Evolutionary conservation across 2,888 invertebrate genomes (phyloP), one percentile per base, ranked within the genome.

Genomic region (Idaea dimidiata): DNA sequence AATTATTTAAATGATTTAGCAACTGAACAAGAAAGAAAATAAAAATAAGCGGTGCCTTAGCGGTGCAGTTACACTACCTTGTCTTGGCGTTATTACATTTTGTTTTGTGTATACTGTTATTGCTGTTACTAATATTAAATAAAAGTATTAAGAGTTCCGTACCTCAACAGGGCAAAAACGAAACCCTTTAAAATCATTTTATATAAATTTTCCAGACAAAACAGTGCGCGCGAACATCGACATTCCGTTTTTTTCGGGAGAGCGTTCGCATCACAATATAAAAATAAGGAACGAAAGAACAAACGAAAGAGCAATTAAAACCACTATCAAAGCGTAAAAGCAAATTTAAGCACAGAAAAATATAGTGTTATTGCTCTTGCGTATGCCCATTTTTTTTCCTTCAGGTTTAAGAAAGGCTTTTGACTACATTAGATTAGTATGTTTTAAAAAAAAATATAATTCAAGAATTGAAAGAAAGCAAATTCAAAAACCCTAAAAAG

Each of bases 11-110:
- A 87, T 87, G 88, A 85, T 87, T 87, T 80, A 67, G 91, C 89
- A 91, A 90, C 82, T 79, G 5, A 90, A 80, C 81, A 33, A 67
- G 75, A 85, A 79, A 74, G 68, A 58, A 86, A 85, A 79, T 68
- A 65, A 80, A 82, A 79, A 69, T 67, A 82, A 89, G 91, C 91
- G 77, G 89, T 90, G 89, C 87, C 79, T 77, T 78, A 89, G 89
- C 91, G 74, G 89, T 89, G 88, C 84, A 75, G 69, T 68, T 72
- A 78, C 85, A 85, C 82, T 83, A 84, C 81, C 82, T 84, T 88
- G 88, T 86, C 82, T 81, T 78, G 71, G 18, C 14, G 17, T 17
- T 17, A 56, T 17, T 17, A 55, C 16, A 16, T 16, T 55, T 16
- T 55, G 54, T 55, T 16, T 55, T 16, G 16, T 55, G 17, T 55